Percentiles rank a stretch among this genome's conserved stretches.
These are phyloP conservation scores for Drosophila peninsularis DNA, from an alignment of 2,888 invertebrate genomes.

Conservation along the genomic window DNA sequence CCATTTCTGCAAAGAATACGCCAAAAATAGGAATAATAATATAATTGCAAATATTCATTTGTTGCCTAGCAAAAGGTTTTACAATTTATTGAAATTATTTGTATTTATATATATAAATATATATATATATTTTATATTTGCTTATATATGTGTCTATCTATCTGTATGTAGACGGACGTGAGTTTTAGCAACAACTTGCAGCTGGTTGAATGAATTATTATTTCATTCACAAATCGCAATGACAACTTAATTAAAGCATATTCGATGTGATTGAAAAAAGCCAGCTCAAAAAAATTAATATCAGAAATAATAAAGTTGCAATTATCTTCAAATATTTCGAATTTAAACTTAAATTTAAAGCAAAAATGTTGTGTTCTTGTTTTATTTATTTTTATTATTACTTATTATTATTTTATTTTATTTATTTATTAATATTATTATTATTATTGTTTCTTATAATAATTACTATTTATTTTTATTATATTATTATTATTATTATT, in stretches of 20 bases:
- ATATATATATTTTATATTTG: background rate
- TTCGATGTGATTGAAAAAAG: background rate
- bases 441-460: too few species aligned
- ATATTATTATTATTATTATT: too few species aligned
- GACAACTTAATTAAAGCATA: constrained; percentile 5
- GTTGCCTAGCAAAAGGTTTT: constrained; percentile 10
- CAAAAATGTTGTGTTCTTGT: too few species aligned
- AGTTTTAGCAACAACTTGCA: background rate
- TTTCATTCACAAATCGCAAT: background rate
- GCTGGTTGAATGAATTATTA: background rate
- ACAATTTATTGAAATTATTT: background rate
- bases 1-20: background rate
- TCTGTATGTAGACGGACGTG: too few species aligned
- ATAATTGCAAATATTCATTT: constrained; percentile 4
- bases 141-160: background rate
- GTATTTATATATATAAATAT: too few species aligned
- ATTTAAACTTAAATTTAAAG: background rate
- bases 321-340: background rate
- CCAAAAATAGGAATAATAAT: background rate
- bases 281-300: background rate
- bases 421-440: too few species aligned
- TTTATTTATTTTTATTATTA: too few species aligned
- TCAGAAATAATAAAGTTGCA: background rate
- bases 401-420: too few species aligned
- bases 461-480: too few species aligned